phyloP scores from a whole-genome alignment of 1,140 invertebrate genomes.

The Conopomorpha cramerella region DNA sequence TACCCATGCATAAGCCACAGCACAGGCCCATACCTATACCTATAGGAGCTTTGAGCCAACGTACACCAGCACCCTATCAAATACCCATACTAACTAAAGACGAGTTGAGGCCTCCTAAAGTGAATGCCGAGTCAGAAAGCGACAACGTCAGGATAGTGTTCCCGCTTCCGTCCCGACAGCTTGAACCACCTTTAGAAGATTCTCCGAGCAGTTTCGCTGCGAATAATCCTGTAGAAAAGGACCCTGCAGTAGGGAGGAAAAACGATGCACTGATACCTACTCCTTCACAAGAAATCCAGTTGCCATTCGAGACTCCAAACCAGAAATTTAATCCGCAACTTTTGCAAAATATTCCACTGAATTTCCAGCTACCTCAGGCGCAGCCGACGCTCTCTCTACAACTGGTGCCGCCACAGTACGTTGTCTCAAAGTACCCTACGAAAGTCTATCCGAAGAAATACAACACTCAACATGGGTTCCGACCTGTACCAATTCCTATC shows the following conservation, averaged over 20 bases:
- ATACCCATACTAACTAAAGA: no score
- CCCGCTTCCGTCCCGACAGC: slow-evolving; percentile 18
- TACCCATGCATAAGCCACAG: slow-evolving; percentile 25
- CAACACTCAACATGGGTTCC: slow-evolving; percentile 20
- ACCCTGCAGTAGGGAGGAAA: no score
- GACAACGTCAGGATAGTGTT: no score
- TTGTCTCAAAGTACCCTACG: slow-evolving; percentile 34
- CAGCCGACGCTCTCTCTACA: slow-evolving; percentile 13
- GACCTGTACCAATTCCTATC: slow-evolving; percentile 37
- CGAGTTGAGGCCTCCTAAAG: no score
- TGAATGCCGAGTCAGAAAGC: no score
- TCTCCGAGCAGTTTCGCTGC: no score
- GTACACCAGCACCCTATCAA: no score
- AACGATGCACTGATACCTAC: slow-evolving; percentile 11
- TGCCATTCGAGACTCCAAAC: slow-evolving; percentile 13
- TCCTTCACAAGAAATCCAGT: slow-evolving; percentile 12
- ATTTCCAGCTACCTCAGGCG: slow-evolving; percentile 3
- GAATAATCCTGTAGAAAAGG: no score
- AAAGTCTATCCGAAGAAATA: slow-evolving; percentile 45
- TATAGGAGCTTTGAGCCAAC: slow-evolving; percentile 6
- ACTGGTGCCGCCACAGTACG: slow-evolving; percentile 15
- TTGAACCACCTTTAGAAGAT: slow-evolving; percentile 16
- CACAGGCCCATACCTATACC: slow-evolving; percentile 7
- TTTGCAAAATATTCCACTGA: slow-evolving; percentile 3
- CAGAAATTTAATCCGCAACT: slow-evolving; percentile 3